Evolutionary conservation across 2,113 vertebrate genomes (phyloP).

Genomic region (Oophaga pumilio): DNA sequence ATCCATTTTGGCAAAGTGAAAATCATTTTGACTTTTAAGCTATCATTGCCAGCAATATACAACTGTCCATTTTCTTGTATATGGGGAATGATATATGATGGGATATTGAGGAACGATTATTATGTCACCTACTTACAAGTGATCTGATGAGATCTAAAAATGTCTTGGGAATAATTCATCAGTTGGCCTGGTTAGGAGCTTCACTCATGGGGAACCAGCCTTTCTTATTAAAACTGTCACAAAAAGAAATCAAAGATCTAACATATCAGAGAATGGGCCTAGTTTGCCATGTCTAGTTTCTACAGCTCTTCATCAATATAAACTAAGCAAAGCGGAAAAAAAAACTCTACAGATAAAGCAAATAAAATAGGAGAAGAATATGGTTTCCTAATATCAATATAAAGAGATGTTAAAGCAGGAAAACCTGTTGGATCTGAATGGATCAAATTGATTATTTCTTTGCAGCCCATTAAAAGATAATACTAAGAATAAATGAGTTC

Average conservation of each 20-base stretch:
- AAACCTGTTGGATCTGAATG: neutral
- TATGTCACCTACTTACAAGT: neutral
- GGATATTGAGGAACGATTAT: neutral
- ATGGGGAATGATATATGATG: neutral
- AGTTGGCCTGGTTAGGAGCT: neutral
- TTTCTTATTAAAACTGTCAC: neutral
- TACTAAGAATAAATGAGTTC: neutral
- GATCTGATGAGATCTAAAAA: neutral
- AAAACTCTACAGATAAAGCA: neutral
- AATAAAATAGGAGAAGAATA: neutral
- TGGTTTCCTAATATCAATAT: neutral
- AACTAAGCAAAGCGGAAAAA: neutral
- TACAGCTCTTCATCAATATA: neutral
- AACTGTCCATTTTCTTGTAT: neutral
- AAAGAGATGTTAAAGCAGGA: neutral
- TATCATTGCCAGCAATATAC: neutral
- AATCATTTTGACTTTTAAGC: neutral
- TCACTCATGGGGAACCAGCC: neutral
- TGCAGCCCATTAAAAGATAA: neutral
- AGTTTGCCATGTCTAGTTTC: no score
- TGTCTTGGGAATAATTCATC: neutral
- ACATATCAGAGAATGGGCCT: neutral
- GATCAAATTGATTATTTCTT: neutral
- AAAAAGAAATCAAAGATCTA: neutral
- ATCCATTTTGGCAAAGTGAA: constrained; percentile 14